Percentiles rank a stretch among this genome's conserved stretches.
phyloP scores from a whole-genome alignment of 2,113 vertebrate species.

The Paracanthobrama guichenoti region DNA sequence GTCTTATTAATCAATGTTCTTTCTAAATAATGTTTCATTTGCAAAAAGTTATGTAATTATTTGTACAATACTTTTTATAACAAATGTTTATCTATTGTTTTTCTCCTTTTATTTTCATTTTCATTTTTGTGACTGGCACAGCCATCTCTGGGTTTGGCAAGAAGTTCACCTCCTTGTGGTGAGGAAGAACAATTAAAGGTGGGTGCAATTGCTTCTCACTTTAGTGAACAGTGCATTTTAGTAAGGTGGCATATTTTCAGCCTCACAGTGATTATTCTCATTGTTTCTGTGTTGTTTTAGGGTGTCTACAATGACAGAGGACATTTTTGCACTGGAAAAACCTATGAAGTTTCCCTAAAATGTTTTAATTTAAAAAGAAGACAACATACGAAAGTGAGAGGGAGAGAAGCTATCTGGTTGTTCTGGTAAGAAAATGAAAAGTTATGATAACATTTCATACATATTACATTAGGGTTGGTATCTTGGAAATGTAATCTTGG shows the following conservation, averaged over 20 bases:
- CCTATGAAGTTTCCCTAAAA: conserved; percentile 80
- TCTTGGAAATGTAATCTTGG: background rate
- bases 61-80: background rate
- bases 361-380: conserved; percentile 58
- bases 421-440: conserved; percentile 79
- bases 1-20: background rate
- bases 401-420: conserved; percentile 79
- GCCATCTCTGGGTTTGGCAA: conserved; percentile 97
- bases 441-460: background rate
- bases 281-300: conserved; percentile 56
- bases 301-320: conserved; percentile 66
- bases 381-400: conserved; percentile 56
- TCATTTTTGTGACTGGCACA: conserved; percentile 59
- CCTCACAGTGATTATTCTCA: background rate
- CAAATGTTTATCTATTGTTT: background rate
- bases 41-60: background rate
- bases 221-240: no score
- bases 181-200: conserved; percentile 80
- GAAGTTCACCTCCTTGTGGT: conserved; percentile 98
- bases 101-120: background rate
- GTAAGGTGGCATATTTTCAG: background rate
- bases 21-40: background rate
- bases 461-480: background rate
- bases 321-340: conserved; percentile 87
- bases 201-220: conserved; percentile 44